These are phyloP conservation scores for Ashinkailepas kermadecensis DNA, from an alignment of 2,888 invertebrate species.

Conservation along the genomic window DNA sequence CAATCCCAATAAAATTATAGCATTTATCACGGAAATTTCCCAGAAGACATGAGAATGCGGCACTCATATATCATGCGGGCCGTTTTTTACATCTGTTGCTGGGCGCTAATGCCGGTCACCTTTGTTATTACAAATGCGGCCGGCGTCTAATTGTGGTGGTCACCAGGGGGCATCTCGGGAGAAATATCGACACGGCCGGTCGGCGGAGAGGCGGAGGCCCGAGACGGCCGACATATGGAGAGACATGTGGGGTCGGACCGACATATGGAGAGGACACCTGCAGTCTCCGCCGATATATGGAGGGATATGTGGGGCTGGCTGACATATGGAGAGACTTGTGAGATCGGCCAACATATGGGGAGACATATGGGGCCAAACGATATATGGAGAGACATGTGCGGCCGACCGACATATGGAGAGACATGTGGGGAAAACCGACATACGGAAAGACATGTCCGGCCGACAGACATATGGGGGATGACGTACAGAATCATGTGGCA, in stretches of 20 bases:
- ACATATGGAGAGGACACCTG: too few relatives aligned
- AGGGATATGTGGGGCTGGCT: too few relatives aligned
- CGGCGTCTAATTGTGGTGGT: conserved; percentile 1
- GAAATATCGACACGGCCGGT: conserved; percentile 49
- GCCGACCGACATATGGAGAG: too few relatives aligned
- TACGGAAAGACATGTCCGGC: too few relatives aligned
- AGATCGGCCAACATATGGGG: too few relatives aligned
- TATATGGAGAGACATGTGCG: too few relatives aligned
- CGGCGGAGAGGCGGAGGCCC: conserved; percentile 34
- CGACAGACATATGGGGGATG: too few relatives aligned
- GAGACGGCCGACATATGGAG: conserved; percentile 35
- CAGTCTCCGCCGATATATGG: too few relatives aligned
- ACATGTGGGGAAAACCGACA: too few relatives aligned
- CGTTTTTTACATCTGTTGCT: conserved; percentile 5
- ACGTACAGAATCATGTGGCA: too few relatives aligned
- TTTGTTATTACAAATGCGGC: conserved; percentile 14
- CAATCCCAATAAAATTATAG: conserved; percentile 18
- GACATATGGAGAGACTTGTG: too few relatives aligned
- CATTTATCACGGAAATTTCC: conserved; percentile 12
- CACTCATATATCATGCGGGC: neutral
- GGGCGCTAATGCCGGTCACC: neutral
- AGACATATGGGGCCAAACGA: too few relatives aligned
- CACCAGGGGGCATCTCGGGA: conserved; percentile 37
- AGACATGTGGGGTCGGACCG: neutral
- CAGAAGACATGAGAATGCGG: conserved; percentile 4